Conservation (phyloP, 2,797 vertebrate species). For the Margarornis squamiger region DNA sequence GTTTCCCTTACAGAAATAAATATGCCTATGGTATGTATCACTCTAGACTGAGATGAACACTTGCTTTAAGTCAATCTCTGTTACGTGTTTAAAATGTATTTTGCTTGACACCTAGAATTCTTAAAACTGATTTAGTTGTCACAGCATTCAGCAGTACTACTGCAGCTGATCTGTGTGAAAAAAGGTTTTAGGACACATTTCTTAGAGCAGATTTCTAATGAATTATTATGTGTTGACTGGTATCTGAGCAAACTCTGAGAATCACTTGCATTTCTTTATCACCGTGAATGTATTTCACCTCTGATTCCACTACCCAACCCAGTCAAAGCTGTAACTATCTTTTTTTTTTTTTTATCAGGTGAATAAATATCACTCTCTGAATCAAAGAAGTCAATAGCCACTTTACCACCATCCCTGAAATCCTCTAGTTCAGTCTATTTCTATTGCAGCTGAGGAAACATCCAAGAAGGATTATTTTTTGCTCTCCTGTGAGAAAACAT, state of each 20-base stretch:
- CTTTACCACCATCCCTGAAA: background rate
- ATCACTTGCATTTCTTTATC: background rate
- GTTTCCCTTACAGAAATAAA: background rate
- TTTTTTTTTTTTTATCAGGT: background rate
- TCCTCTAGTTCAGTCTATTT: background rate
- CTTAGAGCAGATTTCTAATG: background rate
- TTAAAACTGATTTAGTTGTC: background rate
- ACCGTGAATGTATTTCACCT: background rate
- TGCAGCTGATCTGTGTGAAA: background rate
- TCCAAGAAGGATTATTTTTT: background rate
- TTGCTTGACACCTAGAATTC: background rate
- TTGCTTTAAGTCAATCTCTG: background rate
- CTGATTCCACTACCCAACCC: background rate
- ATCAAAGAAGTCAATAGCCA: background rate
- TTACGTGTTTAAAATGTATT: background rate
- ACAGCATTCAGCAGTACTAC: accelerated
- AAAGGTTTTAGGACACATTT: background rate
- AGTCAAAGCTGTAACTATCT: background rate
- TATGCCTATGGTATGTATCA: background rate
- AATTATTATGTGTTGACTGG: background rate
- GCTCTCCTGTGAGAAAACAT: background rate
- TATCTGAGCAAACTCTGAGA: background rate
- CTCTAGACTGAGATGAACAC: background rate
- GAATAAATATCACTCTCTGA: background rate
- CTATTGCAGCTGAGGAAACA: background rate